Conservation (phyloP, 2,113 vertebrate species). For the Malaclemys terrapin region DNA sequence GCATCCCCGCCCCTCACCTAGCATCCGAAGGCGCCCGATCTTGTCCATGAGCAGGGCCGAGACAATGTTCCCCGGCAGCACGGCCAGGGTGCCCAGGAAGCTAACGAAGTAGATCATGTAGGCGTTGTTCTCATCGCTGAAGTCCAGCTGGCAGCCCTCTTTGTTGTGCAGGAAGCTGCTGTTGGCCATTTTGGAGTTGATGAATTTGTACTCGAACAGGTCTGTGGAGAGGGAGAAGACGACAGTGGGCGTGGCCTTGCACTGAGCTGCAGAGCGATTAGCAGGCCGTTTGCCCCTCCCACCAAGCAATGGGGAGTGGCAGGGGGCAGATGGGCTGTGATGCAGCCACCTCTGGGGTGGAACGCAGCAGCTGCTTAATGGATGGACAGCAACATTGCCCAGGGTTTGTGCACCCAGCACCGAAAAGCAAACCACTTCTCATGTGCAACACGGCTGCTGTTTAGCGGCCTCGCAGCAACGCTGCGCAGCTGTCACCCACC, state of each 20-base stretch:
- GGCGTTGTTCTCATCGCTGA: conserved; percentile 95
- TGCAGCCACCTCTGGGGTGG: not conserved
- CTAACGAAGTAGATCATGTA: conserved; percentile 99
- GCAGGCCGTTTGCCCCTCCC: not conserved
- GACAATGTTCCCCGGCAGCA: conserved; percentile 96
- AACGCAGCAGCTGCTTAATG: not conserved
- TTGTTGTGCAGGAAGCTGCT: conserved; percentile 98
- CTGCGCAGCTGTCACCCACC: not conserved
- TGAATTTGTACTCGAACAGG: conserved; percentile 94
- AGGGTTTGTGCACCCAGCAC: not conserved
- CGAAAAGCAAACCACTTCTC: not conserved
- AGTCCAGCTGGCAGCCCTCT: conserved; percentile 94
- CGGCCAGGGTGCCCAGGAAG: conserved; percentile 95
- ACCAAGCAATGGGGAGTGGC: not conserved
- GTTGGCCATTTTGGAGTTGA: conserved; percentile 92
- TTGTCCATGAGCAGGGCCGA: conserved; percentile 98
- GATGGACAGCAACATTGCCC: not conserved
- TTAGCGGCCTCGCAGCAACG: not conserved
- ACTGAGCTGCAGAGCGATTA: rapidly evolving
- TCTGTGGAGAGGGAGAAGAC: conserved; percentile 75
- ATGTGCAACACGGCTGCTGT: not conserved
- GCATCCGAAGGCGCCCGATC: conserved; percentile 95
- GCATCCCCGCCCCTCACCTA: conserved; percentile 81
- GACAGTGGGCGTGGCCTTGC: not conserved
- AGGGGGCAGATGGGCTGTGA: not conserved